Conservation (phyloP, 1,140 invertebrate species). For the Drosophila novamexicana region DNA sequence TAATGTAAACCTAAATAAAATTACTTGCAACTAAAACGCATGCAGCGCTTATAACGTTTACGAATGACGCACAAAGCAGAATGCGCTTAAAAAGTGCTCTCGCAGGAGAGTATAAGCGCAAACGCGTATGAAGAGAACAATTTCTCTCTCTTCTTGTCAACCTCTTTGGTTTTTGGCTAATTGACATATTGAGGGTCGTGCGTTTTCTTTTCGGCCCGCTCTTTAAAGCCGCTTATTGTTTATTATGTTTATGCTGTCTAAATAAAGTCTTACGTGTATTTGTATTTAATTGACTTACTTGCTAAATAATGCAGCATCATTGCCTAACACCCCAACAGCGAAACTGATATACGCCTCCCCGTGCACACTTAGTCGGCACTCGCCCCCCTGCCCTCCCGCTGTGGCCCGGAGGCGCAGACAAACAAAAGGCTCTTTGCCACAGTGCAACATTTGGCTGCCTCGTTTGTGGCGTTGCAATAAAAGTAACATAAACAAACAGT, state of each 20-base stretch:
- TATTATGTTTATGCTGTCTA: neutral
- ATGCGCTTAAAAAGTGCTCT: neutral
- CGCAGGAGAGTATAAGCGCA: neutral
- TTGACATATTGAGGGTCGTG: too few relatives aligned
- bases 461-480: slow-evolving; percentile 52
- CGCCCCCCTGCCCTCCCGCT: neutral
- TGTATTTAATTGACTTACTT: slow-evolving; percentile 11
- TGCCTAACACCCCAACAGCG: neutral
- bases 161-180: too few relatives aligned
- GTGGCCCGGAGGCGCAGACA: slow-evolving; percentile 1
- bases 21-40: neutral
- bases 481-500: slow-evolving; percentile 70
- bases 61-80: neutral
- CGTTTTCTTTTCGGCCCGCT: too few relatives aligned
- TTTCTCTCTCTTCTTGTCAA: neutral
- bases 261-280: neutral
- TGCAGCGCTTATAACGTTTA: neutral
- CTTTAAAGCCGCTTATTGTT: too few relatives aligned
- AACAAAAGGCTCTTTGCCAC: neutral
- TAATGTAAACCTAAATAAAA: neutral
- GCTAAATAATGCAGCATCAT: slow-evolving; percentile 21
- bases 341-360: neutral
- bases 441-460: slow-evolving; percentile 41
- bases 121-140: neutral
- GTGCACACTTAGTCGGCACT: too few relatives aligned